Base-by-base conservation (phyloP, 2,888 invertebrate genomes). In the Agapetus fuscipes region DNA sequence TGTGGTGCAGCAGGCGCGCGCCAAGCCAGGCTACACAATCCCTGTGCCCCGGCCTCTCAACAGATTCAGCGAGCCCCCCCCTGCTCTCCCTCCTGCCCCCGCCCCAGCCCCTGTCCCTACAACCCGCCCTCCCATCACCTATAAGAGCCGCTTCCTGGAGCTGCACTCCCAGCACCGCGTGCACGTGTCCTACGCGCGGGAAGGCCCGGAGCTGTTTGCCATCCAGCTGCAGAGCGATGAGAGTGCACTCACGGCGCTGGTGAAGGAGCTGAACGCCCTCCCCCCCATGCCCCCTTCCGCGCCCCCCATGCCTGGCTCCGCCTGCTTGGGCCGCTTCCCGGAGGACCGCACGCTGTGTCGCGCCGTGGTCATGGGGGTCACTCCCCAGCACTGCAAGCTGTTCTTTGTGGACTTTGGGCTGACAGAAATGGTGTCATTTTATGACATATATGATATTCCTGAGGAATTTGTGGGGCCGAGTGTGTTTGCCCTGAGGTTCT, bases 321-420 rank as follows among this genome's bases (percentile, higher is more conserved):
- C 84, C 1, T 87, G 86, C 53, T 67, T 87, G 7, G 85, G 84
- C 1, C 72, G 79, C 44, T 82, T 80, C 60, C 71, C 77, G 1
- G 76, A 72, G 45, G 83, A 83, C 52, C 68, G 75, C 3, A 74
- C 76, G 13, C 72, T 83, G 34, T 83, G 84, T 52, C 70, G 88
- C 49, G 86, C 85, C 20, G 79, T 87, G 25, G 79, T 87, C 2
- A 82, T 80, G 59, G 78, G 76, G 50, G 72, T 83, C 29, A 77
- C 78, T 25, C 78, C 79, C 42, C 76, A 77, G 13, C 75, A 78
- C 34, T 84, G 80, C 55, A 83, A 83, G 59, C 71, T 87, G 3
- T 83, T 80, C 53, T 87, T 83, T 57, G 83, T 86, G 17, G 87
- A 87, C 58, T 86, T 81, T 57, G 87, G 87, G 17, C 82, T 84